These are phyloP conservation scores for Drosophila sproati DNA, from an alignment of 1,140 invertebrate species.

Conservation along the genomic window DNA sequence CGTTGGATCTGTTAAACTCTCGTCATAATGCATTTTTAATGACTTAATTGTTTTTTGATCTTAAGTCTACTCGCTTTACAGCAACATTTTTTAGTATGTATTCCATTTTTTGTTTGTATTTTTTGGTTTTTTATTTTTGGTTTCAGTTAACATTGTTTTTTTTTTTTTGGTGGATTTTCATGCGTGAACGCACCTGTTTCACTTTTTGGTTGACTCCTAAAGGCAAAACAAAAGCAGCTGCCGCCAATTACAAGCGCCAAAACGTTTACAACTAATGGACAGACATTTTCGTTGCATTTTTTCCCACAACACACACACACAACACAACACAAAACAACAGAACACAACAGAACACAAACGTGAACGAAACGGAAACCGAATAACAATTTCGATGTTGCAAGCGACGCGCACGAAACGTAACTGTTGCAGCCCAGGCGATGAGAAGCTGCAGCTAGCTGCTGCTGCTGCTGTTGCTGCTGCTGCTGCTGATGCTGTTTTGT, in stretches of 20 bases:
- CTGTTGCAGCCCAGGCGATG: constrained; percentile 65
- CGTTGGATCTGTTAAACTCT: constrained; percentile 50
- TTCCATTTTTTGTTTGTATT: constrained; percentile 4
- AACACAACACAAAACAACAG: not conserved
- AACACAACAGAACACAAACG: constrained; percentile 8
- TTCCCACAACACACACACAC: constrained; percentile 42
- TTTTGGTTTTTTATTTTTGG: constrained; percentile 13
- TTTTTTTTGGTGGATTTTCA: constrained; percentile 25
- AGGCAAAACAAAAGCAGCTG: constrained; percentile 71
- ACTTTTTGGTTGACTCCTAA: constrained; percentile 56
- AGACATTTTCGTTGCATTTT: constrained; percentile 48
- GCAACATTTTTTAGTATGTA: constrained; percentile 13
- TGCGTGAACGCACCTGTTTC: constrained; percentile 72
- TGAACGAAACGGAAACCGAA: constrained; percentile 30
- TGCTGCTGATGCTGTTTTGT: constrained; percentile 32
- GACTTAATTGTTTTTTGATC: constrained; percentile 35
- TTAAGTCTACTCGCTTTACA: constrained; percentile 8
- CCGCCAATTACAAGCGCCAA: constrained; percentile 77
- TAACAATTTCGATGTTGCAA: constrained; percentile 60
- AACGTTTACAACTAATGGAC: constrained; percentile 71
- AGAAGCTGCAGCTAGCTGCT: constrained; percentile 58
- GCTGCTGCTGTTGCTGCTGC: constrained; percentile 32
- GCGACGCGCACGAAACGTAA: constrained; percentile 64
- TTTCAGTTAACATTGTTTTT: not conserved
- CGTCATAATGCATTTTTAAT: constrained; percentile 74